These are phyloP conservation scores for Hoplodrina blanda DNA, from an alignment of 2,888 invertebrate species.

Conservation along the genomic window DNA sequence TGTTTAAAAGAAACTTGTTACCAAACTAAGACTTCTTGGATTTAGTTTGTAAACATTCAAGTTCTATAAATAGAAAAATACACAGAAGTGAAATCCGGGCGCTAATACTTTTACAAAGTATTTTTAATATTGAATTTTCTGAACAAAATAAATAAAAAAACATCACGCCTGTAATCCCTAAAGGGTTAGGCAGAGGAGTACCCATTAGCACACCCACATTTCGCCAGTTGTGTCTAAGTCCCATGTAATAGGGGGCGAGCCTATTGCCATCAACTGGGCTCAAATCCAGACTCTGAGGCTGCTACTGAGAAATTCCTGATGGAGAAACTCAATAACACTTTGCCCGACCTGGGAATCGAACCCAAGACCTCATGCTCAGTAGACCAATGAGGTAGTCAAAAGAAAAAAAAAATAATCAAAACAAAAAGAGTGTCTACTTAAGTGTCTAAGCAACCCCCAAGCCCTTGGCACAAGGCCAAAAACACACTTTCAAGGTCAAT, in stretches of 20 bases:
- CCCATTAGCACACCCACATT: too few relatives aligned
- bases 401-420: constrained; percentile 34
- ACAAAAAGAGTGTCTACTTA: constrained; percentile 34
- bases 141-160: constrained; percentile 14
- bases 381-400: too few relatives aligned
- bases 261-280: too few relatives aligned
- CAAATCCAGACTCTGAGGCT: too few relatives aligned
- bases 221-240: too few relatives aligned
- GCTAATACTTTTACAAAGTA: constrained; percentile 2
- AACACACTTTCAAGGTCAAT: constrained; percentile 59
- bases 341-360: too few relatives aligned
- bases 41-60: neutral
- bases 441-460: constrained; percentile 18
- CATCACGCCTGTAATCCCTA: too few relatives aligned
- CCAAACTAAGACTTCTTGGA: neutral
- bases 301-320: too few relatives aligned
- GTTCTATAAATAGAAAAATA: neutral
- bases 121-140: constrained; percentile 15
- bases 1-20: neutral
- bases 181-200: too few relatives aligned
- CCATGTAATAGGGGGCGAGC: too few relatives aligned
- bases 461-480: constrained; percentile 53
- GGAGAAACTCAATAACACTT: too few relatives aligned
- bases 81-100: neutral
- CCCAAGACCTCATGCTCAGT: too few relatives aligned